Percentiles rank a stretch among this genome's conserved stretches.
Evolutionary conservation across 2,888 invertebrate species (phyloP).

Genomic region (Chaitophorus viminalis): DNA sequence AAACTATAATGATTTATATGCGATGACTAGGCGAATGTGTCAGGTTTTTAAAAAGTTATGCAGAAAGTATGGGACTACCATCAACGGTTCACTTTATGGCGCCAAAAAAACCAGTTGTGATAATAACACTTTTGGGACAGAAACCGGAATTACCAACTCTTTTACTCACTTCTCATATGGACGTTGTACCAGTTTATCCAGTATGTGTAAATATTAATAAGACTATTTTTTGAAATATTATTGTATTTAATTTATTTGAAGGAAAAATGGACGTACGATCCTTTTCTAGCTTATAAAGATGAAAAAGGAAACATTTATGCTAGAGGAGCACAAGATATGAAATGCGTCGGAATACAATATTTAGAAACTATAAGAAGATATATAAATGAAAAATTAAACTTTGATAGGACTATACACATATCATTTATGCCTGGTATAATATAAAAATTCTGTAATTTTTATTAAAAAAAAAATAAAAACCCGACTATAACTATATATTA

Average conservation of each 20-base stretch:
- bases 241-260: conserved; percentile 67
- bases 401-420: conserved; percentile 76
- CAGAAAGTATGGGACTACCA: conserved; percentile 76
- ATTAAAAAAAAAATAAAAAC: not conserved
- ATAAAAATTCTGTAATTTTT: conserved; percentile 3
- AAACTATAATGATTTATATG: not conserved
- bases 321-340: conserved; percentile 90
- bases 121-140: conserved; percentile 85
- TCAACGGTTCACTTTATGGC: conserved; percentile 73
- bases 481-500: not conserved
- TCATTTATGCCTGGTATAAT: conserved; percentile 78
- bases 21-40: conserved; percentile 76
- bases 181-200: conserved; percentile 93
- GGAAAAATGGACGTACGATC: conserved; percentile 91
- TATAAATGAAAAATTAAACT: conserved; percentile 70
- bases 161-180: conserved; percentile 93
- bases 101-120: conserved; percentile 80
- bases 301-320: conserved; percentile 87
- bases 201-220: conserved; percentile 69
- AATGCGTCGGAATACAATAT: conserved; percentile 80
- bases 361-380: conserved; percentile 77
- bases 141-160: conserved; percentile 78
- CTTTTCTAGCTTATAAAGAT: conserved; percentile 88
- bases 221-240: not conserved
- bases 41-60: conserved; percentile 80